Evolutionary conservation across 92 coral and sea anemone genomes (phyloP).

Genomic region (Ricordea florida): DNA sequence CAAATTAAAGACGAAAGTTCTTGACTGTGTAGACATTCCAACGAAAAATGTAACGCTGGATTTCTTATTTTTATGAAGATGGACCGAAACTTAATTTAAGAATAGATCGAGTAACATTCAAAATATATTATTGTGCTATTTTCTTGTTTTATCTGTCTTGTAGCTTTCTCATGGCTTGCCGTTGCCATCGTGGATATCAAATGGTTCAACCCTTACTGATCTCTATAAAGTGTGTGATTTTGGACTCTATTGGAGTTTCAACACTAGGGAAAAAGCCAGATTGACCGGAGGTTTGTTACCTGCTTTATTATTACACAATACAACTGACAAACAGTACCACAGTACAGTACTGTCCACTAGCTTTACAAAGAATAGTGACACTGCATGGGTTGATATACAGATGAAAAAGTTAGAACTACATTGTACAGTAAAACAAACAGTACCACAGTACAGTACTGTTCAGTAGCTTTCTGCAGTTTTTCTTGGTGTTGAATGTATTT

Average conservation of each 20-base stretch:
- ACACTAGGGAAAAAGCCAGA: constrained; percentile 20
- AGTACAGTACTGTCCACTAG: not conserved
- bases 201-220: constrained; percentile 3
- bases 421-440: too few species aligned
- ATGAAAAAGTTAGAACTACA: too few species aligned
- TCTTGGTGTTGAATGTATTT: not conserved
- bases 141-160: not conserved
- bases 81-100: too few species aligned
- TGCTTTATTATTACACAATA: not conserved
- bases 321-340: not conserved
- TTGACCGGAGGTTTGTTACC: constrained; percentile 11
- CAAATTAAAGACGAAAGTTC: too few species aligned
- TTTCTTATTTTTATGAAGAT: too few species aligned
- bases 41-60: too few species aligned
- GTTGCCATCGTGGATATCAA: constrained; percentile 5
- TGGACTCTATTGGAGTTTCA: constrained; percentile 7
- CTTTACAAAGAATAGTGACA: too few species aligned
- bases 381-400: too few species aligned
- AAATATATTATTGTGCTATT: too few species aligned
- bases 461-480: not conserved
- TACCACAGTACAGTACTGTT: not conserved
- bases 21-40: too few species aligned
- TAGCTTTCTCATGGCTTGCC: not conserved
- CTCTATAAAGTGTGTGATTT: not conserved
- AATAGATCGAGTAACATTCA: too few species aligned